Evolutionary conservation across 1,140 invertebrate genomes (phyloP).

Genomic region (Drosophila parabipectinata): DNA sequence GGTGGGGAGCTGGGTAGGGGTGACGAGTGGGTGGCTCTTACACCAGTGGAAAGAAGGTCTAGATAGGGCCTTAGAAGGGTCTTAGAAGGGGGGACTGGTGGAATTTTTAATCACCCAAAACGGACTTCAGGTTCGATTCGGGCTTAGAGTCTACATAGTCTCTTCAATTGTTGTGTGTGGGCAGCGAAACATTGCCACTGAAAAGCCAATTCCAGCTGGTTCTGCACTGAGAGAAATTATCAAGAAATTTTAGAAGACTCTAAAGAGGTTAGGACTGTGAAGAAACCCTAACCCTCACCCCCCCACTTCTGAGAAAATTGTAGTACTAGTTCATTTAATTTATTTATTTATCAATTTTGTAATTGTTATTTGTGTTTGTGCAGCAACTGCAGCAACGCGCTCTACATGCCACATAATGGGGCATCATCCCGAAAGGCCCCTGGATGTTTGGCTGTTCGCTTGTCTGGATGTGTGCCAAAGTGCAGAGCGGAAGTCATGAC

Average conservation of each 20-base stretch:
- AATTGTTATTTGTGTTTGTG: constrained; percentile 9
- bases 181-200: constrained; percentile 66
- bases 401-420: constrained; percentile 78
- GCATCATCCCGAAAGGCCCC: constrained; percentile 37
- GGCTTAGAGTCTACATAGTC: constrained; percentile 1
- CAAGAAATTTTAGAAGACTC: background rate
- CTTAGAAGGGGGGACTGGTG: background rate
- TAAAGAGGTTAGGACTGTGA: too few species aligned
- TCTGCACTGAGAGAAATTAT: constrained; percentile 2
- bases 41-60: background rate
- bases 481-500: constrained; percentile 79
- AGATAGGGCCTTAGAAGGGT: background rate
- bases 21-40: background rate
- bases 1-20: background rate
- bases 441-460: constrained; percentile 12
- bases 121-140: constrained; percentile 47
- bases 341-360: constrained; percentile 6
- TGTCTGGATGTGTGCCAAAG: constrained; percentile 64
- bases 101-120: constrained; percentile 42
- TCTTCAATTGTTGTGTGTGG: constrained; percentile 62
- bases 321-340: too few species aligned
- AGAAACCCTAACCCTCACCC: too few species aligned
- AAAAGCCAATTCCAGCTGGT: constrained; percentile 4
- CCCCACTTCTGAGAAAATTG: too few species aligned
- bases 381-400: constrained; percentile 36